Evolutionary conservation across 2,113 vertebrate species (phyloP), one percentile per base, ranked within the genome.

Genomic region (Brevimyrus niger): DNA sequence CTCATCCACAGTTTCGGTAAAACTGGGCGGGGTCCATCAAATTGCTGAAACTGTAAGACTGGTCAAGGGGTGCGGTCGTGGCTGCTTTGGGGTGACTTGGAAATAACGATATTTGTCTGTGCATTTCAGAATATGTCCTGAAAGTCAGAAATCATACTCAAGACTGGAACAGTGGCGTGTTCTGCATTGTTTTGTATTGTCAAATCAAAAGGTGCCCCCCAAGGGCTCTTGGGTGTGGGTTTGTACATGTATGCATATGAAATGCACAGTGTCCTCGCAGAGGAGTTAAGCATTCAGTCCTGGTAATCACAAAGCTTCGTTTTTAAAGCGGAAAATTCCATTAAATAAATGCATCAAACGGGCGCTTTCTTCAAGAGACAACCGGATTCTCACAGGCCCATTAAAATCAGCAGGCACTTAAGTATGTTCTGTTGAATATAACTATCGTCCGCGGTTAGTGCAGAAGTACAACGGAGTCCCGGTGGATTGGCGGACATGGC

Each of bases 331-430:
- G 90, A 91, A 92, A 85, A 90, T 93, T 90, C 90, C 90, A 87
- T 91, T 89, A 89, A 93, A 90, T 89, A 89, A 48, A 88, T 90
- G 19, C 23, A 19, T 7, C 27, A 55, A 86, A 86, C 19, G 48
- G 88, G 89, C 44, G 44, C 11, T 46, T 84, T 84, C 82, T 46
- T 93, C 92, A 93, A 82, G 94, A 92, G 10, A 42, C 73, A 27
- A 91, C 92, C 92, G 92, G 90, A 46, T 87, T 48, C 47, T 47
- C 53, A 65, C 92, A 94, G 92, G 27, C 61, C 61, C n/a, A 31
- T 69, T 95, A 95, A 73, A 96, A 94, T 96, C 96, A 95, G 97
- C 97, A 97, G 97, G 97, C 97, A 97, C 98, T 97, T 97, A 91
- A 53, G 90, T 85, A 90, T 91, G 17, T 87, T 76, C 23, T 38